phyloP scores from a whole-genome alignment of 2,113 vertebrate genomes.

The Oophaga pumilio region DNA sequence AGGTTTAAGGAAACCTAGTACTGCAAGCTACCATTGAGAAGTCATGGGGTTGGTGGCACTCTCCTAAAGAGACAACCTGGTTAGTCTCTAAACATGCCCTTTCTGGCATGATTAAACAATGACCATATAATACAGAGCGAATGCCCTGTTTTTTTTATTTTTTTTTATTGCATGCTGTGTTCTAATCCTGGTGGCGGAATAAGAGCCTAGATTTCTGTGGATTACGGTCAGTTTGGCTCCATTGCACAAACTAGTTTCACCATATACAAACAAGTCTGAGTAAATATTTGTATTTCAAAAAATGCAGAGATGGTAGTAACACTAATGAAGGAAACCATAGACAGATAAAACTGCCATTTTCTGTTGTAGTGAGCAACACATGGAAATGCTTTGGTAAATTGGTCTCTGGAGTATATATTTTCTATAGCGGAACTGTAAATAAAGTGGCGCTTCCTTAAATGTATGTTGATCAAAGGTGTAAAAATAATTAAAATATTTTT shows the following conservation, averaged over 20 bases:
- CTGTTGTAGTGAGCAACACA: constrained; percentile 32
- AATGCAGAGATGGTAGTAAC: background rate
- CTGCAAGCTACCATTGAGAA: too few relatives aligned
- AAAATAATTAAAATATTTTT: background rate
- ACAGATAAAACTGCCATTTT: background rate
- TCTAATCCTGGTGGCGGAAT: background rate
- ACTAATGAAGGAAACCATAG: background rate
- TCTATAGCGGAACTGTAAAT: background rate
- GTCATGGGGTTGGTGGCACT: too few relatives aligned
- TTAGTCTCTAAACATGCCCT: too few relatives aligned
- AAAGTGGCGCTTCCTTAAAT: background rate
- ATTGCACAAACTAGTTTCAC: background rate
- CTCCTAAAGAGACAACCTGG: too few relatives aligned
- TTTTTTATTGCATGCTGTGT: background rate
- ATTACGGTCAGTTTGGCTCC: background rate
- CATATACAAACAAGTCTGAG: background rate
- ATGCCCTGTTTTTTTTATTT: background rate
- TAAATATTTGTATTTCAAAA: background rate
- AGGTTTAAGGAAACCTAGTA: too few relatives aligned
- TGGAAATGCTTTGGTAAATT: constrained; percentile 14
- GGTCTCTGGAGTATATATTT: constrained; percentile 8
- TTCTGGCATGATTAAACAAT: background rate
- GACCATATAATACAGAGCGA: background rate
- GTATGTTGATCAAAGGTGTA: background rate
- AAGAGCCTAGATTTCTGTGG: background rate